These are phyloP conservation scores for Eristalis tenax DNA, from an alignment of 2,888 invertebrate genomes.

Conservation along the genomic window DNA sequence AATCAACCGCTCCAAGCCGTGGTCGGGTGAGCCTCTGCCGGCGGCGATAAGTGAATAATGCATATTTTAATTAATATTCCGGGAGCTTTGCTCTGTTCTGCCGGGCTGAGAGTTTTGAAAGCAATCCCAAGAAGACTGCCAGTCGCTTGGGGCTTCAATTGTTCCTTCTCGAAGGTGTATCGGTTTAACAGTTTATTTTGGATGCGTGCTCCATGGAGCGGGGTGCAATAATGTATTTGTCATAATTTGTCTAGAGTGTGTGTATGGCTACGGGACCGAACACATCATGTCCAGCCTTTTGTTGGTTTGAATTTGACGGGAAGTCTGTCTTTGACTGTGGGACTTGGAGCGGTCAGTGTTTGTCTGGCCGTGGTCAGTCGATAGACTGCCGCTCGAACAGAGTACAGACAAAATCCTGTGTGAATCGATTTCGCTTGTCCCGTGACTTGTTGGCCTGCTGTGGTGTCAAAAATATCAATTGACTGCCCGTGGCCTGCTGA, in stretches of 20 bases:
- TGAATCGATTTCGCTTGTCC: no score
- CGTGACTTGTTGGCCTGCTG: no score
- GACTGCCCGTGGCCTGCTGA: no score
- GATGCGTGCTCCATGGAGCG: neutral
- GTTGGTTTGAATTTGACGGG: neutral
- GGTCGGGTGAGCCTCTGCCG: constrained; percentile 22
- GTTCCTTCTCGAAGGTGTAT: neutral
- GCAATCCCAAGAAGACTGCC: neutral
- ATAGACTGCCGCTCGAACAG: neutral
- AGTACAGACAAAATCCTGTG: no score
- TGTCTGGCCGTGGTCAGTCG: neutral
- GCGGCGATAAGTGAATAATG: constrained; percentile 52
- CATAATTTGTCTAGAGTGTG: neutral
- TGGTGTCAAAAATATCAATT: no score
- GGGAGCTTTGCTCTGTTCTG: neutral
- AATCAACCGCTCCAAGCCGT: constrained; percentile 12
- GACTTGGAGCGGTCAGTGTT: no score
- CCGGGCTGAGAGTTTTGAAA: neutral
- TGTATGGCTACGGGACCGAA: neutral
- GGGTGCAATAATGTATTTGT: neutral
- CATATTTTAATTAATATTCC: constrained; percentile 58
- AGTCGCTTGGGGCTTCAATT: neutral
- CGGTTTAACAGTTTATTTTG: neutral
- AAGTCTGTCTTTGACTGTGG: neutral
- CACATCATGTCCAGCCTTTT: neutral